Percentiles rank a stretch among this genome's conserved stretches.
phyloP scores from a whole-genome alignment of 2,888 invertebrate genomes.

The Tromatobia lineatoria region DNA sequence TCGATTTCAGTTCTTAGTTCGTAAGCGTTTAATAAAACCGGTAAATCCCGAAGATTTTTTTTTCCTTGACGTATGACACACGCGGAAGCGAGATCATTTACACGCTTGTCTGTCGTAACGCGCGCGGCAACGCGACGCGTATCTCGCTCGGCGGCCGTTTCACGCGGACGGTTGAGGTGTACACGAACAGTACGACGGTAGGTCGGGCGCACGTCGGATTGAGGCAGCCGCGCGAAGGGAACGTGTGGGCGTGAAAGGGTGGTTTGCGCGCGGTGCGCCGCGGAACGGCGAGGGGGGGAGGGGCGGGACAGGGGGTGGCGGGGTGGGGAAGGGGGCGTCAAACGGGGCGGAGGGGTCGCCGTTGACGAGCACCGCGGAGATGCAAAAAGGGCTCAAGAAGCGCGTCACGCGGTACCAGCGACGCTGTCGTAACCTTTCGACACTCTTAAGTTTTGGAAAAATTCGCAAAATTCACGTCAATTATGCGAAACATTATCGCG shows the following conservation, averaged over 20 bases:
- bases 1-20: background rate
- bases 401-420: slow-evolving; percentile 5
- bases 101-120: slow-evolving; percentile 14
- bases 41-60: background rate
- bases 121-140: slow-evolving; percentile 35
- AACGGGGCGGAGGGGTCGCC: slow-evolving; percentile 69
- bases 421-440: background rate
- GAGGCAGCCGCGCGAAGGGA: slow-evolving; percentile 73
- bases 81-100: background rate
- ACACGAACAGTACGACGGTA: slow-evolving; percentile 49
- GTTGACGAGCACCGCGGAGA: slow-evolving; percentile 41
- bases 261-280: slow-evolving; percentile 68
- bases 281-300: slow-evolving; percentile 57
- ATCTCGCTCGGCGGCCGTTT: slow-evolving; percentile 43
- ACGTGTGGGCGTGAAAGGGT: slow-evolving; percentile 73
- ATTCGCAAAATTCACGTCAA: background rate
- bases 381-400: background rate
- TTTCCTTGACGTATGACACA: background rate
- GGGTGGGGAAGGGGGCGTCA: slow-evolving; percentile 46
- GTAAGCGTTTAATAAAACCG: background rate
- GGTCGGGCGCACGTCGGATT: slow-evolving; percentile 72
- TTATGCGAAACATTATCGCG: background rate
- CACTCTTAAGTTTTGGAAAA: background rate
- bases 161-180: slow-evolving; percentile 14
- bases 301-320: slow-evolving; percentile 44